Evolutionary conservation across 2,113 vertebrate genomes (phyloP).

Genomic region (Tyrannus savana): DNA sequence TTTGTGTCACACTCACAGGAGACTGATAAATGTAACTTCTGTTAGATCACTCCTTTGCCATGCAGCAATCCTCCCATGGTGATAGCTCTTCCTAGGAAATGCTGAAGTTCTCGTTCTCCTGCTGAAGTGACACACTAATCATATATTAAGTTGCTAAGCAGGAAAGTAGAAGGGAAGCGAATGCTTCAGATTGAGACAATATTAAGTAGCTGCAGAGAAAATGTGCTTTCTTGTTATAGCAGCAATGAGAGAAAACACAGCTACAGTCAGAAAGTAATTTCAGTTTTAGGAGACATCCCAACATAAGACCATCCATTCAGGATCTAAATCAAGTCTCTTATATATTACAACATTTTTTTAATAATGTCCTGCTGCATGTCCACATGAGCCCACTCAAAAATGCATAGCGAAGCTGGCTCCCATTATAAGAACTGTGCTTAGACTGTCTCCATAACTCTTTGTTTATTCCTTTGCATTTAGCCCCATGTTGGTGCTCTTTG

Average conservation of each 20-base stretch:
- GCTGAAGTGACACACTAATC: background rate
- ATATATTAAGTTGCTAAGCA: background rate
- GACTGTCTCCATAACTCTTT: background rate
- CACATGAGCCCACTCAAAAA: background rate
- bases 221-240: background rate
- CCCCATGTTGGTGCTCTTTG: background rate
- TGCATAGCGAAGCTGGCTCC: background rate
- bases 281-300: background rate
- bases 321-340: background rate
- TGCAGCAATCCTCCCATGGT: background rate
- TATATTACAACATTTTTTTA: background rate
- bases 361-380: background rate
- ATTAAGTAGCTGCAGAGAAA: background rate
- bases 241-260: background rate
- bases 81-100: background rate
- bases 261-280: background rate
- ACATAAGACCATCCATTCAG: constrained; percentile 7
- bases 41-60: accelerated
- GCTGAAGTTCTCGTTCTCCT: background rate
- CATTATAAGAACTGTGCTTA: background rate
- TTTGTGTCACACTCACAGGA: background rate
- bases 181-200: background rate
- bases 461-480: background rate
- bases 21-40: background rate
- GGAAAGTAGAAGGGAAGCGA: background rate